Evolutionary conservation across 30 jellyfish, hydroid and myxozoan genomes (phyloP).

Genomic region (Nemopilema nomurai): DNA sequence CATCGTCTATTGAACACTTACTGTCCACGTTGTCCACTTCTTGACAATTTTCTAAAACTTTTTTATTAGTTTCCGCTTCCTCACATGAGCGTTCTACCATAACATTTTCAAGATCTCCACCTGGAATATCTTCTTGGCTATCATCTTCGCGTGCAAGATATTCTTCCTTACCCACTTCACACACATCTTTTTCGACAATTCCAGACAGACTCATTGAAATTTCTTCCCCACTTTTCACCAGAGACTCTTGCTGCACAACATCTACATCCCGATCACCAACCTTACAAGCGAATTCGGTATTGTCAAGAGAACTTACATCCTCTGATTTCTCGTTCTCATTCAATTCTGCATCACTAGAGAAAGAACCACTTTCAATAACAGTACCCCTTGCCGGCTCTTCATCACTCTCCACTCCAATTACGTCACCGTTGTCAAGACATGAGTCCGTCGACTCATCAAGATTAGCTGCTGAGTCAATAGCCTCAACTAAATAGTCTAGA

Average conservation of each 20-base stretch:
- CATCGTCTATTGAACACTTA: no score
- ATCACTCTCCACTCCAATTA: background rate
- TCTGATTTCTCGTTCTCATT: background rate
- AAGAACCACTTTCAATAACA: background rate
- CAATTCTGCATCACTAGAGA: background rate
- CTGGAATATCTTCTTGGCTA: background rate
- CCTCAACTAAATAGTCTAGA: constrained; percentile 15
- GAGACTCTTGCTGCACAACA: background rate
- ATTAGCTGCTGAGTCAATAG: constrained; percentile 19
- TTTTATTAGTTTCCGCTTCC: background rate
- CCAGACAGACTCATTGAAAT: background rate
- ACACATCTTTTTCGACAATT: background rate
- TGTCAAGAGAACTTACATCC: background rate
- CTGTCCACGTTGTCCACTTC: no score
- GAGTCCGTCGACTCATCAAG: constrained; percentile 18
- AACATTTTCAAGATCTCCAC: background rate
- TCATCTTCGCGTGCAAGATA: background rate
- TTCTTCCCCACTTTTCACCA: background rate
- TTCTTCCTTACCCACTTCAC: background rate
- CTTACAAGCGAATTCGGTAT: background rate
- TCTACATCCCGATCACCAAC: background rate
- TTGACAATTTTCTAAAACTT: background rate
- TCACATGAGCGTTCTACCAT: background rate
- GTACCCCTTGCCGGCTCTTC: background rate
- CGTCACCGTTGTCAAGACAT: background rate